Evolutionary conservation across 2,797 vertebrate genomes (phyloP), one percentile per base, ranked within the genome.

Genomic region (Strix occidentalis): DNA sequence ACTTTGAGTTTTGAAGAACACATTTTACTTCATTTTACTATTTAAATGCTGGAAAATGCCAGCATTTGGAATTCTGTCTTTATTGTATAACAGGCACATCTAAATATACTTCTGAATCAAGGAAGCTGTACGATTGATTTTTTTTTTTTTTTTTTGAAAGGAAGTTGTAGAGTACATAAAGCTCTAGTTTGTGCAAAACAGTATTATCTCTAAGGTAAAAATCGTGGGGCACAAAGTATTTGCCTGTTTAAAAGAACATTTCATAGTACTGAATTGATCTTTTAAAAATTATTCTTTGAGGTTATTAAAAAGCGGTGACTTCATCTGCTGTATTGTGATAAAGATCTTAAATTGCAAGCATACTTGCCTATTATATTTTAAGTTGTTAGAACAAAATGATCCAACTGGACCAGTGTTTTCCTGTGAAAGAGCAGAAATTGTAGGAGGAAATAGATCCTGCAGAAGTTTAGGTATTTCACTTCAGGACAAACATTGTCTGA

Each of bases 391-490:
- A 72, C 63, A 69, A 91, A 76, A 46, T 61, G 6, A 74, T 87
- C 25, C 1, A 94, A 87, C 57, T 72, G 50, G 89, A 95, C 71
- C 54, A 53, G 64, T 81, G 64, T 74, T 93, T 89, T 90, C 71
- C 87, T 88, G 66, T 77, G 37, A 69, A 74, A 78, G 33, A 76
- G 39, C 58, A 95, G 80, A 87, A 94, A 72, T 64, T 89, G 68
- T 80, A 94, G 48, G 58, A 97, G 84, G 91, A 94, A 97, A 93
- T 76, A 82, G 43, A 66, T 94, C 85, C 63, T 91, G 91, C 83
- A 83, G 78, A 96, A 94, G 61, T 89, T 89, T 72, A 87, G 90
- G 75, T 89, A 89, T 68, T 91, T 70, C 72, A 63, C 80, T 93
- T 91, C 70, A 90, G 93, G 95, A 96, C 86, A 80, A 51, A 63